Percentiles rank a stretch among this genome's conserved stretches.
phyloP scores from a whole-genome alignment of 2,113 vertebrate genomes.

The Microtus pennsylvanicus region DNA sequence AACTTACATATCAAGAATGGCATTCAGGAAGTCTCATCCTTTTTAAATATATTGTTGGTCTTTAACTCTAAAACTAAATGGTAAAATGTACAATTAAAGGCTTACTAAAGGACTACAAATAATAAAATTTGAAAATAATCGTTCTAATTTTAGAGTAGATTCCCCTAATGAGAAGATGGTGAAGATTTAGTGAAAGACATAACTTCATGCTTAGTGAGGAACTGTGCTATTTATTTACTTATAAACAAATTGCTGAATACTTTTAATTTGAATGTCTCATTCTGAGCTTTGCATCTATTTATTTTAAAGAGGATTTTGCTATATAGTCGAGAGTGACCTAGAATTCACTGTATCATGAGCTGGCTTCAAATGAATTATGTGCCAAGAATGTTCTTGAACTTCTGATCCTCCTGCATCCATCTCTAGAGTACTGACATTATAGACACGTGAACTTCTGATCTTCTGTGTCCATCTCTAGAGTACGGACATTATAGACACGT shows the following conservation, averaged over 20 bases:
- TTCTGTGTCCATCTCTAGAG: neutral
- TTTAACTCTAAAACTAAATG: slow-evolving; percentile 41
- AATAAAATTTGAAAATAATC: slow-evolving; percentile 3
- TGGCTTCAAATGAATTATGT: neutral
- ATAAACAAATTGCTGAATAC: neutral
- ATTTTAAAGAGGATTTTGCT: neutral
- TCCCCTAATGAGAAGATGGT: neutral
- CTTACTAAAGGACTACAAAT: slow-evolving; percentile 11
- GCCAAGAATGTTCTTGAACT: neutral
- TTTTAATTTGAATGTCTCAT: slow-evolving; percentile 4
- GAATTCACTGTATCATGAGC: neutral
- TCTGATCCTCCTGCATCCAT: neutral
- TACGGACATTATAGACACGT: neutral
- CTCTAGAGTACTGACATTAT: neutral
- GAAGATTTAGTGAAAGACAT: slow-evolving; percentile 42
- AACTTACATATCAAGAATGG: slow-evolving; percentile 1
- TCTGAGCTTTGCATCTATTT: slow-evolving; percentile 14
- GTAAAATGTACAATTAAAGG: slow-evolving; percentile 19
- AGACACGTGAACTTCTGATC: neutral
- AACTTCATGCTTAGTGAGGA: slow-evolving; percentile 45
- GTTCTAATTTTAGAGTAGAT: slow-evolving; percentile 4
- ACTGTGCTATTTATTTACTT: slow-evolving; percentile 34
- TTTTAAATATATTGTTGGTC: slow-evolving; percentile 48
- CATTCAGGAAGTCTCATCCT: neutral
- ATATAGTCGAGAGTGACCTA: neutral